Percentiles rank a stretch among this genome's conserved stretches.
Conservation (phyloP, 2,797 vertebrate species). For the Neomorphus geoffroyi region DNA sequence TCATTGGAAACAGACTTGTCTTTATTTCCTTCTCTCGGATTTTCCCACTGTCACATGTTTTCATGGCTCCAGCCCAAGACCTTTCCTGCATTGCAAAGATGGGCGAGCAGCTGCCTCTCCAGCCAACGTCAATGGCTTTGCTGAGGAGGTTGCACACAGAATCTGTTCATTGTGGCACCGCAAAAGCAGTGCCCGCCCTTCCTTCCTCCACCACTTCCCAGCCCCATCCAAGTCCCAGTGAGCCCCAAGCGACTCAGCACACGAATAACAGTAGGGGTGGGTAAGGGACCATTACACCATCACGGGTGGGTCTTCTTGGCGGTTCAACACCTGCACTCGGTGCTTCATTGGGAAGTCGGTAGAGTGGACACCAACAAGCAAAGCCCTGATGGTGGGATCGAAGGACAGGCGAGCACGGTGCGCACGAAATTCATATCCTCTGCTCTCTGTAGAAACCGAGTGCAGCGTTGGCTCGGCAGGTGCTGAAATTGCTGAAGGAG, state of each 20-base stretch:
- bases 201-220: background rate
- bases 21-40: background rate
- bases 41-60: background rate
- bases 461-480: background rate
- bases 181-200: background rate
- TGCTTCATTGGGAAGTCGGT: background rate
- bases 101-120: conserved; percentile 5
- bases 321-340: too few relatives aligned
- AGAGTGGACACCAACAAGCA: fast-evolving
- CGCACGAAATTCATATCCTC: too few relatives aligned
- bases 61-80: background rate
- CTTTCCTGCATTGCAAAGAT: background rate
- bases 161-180: background rate
- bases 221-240: background rate
- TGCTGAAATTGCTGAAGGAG: background rate
- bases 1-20: background rate
- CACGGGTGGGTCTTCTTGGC: fast-evolving
- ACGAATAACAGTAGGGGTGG: too few relatives aligned
- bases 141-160: background rate
- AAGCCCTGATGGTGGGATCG: fast-evolving
- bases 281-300: background rate
- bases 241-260: fast-evolving
- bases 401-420: fast-evolving
- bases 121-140: background rate
- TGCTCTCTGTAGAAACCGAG: background rate